These are phyloP conservation scores for Myotis vivesi DNA, from an alignment of 2,797 vertebrate species.

Conservation along the genomic window DNA sequence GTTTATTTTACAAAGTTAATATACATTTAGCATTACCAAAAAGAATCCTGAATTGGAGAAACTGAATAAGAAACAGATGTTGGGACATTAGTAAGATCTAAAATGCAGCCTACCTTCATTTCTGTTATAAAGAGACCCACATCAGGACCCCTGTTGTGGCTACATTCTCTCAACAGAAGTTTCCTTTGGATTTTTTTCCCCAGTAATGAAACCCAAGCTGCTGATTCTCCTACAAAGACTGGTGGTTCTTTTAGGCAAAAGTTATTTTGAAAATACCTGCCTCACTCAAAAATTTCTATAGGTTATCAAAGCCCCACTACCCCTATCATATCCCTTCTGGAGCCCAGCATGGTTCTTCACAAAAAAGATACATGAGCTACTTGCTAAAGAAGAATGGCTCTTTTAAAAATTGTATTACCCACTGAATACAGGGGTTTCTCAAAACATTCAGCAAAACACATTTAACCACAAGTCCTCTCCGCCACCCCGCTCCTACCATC, in stretches of 20 bases:
- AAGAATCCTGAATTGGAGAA: slow-evolving; percentile 39
- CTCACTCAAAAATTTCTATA: slow-evolving; percentile 63
- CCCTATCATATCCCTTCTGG: slow-evolving; percentile 45
- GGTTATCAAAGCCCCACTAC: slow-evolving; percentile 50
- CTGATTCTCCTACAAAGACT: slow-evolving; percentile 63
- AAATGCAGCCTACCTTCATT: slow-evolving; percentile 66
- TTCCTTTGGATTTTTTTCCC: slow-evolving; percentile 71
- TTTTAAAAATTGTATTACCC: slow-evolving; percentile 72
- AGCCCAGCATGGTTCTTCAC: slow-evolving; percentile 61
- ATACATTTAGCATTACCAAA: slow-evolving; percentile 55
- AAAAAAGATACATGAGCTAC: slow-evolving; percentile 74
- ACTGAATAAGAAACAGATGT: slow-evolving; percentile 67
- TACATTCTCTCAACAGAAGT: slow-evolving; percentile 71
- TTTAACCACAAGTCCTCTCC: background rate
- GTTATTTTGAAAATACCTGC: slow-evolving; percentile 76
- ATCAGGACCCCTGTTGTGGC: slow-evolving; percentile 59
- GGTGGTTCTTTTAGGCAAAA: slow-evolving; percentile 38
- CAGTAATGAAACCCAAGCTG: slow-evolving; percentile 70
- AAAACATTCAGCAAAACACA: slow-evolving; percentile 47
- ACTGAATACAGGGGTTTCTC: slow-evolving; percentile 63
- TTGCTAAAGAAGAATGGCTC: slow-evolving; percentile 67
- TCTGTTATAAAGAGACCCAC: slow-evolving; percentile 68
- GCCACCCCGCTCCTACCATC: background rate
- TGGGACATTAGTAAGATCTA: slow-evolving; percentile 63
- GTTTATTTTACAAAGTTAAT: slow-evolving; percentile 67